These are phyloP conservation scores for Hyles lineata DNA, from an alignment of 2,888 invertebrate genomes.

Conservation along the genomic window DNA sequence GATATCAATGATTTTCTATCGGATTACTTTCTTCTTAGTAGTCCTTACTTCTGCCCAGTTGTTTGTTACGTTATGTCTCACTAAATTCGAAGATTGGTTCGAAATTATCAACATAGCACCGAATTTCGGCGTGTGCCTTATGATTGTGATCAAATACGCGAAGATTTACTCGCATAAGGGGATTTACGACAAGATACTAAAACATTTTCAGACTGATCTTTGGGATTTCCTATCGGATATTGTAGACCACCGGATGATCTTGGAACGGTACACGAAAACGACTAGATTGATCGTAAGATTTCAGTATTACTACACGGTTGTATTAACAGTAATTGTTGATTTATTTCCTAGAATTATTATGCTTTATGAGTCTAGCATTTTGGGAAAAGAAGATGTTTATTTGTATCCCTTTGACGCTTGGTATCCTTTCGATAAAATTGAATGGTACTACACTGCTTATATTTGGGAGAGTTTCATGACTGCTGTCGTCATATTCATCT, in stretches of 20 bases:
- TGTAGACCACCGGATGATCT: constrained; percentile 50
- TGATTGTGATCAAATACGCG: constrained; percentile 63
- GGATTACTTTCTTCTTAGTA: constrained; percentile 49
- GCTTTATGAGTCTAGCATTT: constrained; percentile 56
- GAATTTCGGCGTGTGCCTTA: constrained; percentile 66
- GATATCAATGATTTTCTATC: constrained; percentile 47
- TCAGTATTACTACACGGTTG: constrained; percentile 57
- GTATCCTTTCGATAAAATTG: constrained; percentile 74
- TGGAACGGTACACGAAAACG: constrained; percentile 53
- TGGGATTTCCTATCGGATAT: constrained; percentile 59
- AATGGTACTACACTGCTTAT: constrained; percentile 68
- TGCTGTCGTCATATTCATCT: constrained; percentile 62
- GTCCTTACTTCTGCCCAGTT: constrained; percentile 60
- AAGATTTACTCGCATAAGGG: constrained; percentile 57
- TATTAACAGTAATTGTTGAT: constrained; percentile 56
- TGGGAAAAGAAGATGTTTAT: constrained; percentile 53
- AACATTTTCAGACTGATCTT: constrained; percentile 60
- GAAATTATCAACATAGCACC: constrained; percentile 70
- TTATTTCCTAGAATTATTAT: constrained; percentile 69
- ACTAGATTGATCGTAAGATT: constrained; percentile 57
- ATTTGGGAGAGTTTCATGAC: constrained; percentile 72
- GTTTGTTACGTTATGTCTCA: constrained; percentile 54
- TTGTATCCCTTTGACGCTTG: constrained; percentile 73
- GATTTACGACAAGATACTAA: constrained; percentile 57
- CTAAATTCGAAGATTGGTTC: constrained; percentile 59